Conservation (phyloP, 2,113 vertebrate species). For the Rhynchopsitta pachyrhyncha region DNA sequence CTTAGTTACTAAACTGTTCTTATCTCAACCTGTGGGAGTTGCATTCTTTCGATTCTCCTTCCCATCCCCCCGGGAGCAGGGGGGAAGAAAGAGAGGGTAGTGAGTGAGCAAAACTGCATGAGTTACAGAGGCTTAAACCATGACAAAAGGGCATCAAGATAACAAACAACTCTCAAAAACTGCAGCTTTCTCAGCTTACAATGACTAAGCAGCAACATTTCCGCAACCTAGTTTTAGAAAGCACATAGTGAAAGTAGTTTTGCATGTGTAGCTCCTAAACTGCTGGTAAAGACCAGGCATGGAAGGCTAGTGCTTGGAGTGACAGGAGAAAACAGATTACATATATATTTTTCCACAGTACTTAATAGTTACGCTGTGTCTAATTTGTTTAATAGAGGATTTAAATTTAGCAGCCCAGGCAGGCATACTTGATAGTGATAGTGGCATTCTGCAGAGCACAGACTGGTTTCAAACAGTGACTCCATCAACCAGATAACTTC, state of each 20-base stretch:
- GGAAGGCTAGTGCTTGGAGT: neutral
- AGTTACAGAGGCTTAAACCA: too few species aligned
- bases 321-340: neutral
- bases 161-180: neutral
- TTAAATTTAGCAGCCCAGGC: neutral
- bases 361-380: neutral
- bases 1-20: too few species aligned
- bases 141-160: neutral
- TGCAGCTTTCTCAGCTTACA: neutral
- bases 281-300: neutral
- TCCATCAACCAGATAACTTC: neutral
- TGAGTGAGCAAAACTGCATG: too few species aligned
- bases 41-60: too few species aligned
- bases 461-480: neutral
- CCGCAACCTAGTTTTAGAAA: neutral
- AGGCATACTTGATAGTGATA: neutral
- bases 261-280: neutral
- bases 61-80: too few species aligned
- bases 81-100: too few species aligned
- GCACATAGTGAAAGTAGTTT: neutral
- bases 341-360: neutral
- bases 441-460: neutral
- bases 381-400: neutral
- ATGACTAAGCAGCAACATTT: neutral
- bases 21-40: too few species aligned